Base-by-base conservation (phyloP, 1,140 invertebrate genomes). In the Aradophagus sp. region DNA sequence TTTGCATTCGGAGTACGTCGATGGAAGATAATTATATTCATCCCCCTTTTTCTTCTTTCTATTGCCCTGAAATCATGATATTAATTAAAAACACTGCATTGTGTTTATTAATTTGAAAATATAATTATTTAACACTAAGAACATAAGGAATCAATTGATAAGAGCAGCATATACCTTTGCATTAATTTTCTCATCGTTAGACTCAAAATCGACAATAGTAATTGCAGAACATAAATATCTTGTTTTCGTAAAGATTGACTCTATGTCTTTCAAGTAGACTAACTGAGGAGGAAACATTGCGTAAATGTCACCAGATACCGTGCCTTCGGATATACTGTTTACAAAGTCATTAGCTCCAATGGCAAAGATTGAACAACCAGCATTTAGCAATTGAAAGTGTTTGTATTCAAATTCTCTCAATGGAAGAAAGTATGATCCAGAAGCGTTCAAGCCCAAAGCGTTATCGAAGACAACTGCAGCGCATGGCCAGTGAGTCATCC, bases 301-400 rank as follows among this genome's bases (percentile, higher is more conserved):
- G 26, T 79, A 50, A 42, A 87, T 59, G 68, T 87, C 85, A 16
- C 87, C 87, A 47, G 84, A 78, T 19, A 82, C 62, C 39, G 82
- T 85, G 2, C 83, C 83, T 45, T 84, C 82, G 19, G 84, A 82
- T 15, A 87, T 68, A 12, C 79, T 76, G 66, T 88, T 88, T 1
- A 79, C 76, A 70, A 76, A 76, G 58, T 85, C 84, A 16, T 80
- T 84, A 23, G 73, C 50, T 1, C 71, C 53, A 15, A 86, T 47
- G 3, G 70, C 81, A 42, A 76, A 85, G 62, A 77, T 78, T n/a
- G 82, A 42, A 12, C 80, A 80, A 61, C 82, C 84, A 1, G 81
- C 79, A 36, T 80, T 67, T 26, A 87, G 58, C 8, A 86, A 14
- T 26, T 83, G 80, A 27, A 75, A 81, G 31, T 70, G 74, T 53